Base-by-base conservation (phyloP, 1,140 invertebrate species). In the Aphis craccivora region DNA sequence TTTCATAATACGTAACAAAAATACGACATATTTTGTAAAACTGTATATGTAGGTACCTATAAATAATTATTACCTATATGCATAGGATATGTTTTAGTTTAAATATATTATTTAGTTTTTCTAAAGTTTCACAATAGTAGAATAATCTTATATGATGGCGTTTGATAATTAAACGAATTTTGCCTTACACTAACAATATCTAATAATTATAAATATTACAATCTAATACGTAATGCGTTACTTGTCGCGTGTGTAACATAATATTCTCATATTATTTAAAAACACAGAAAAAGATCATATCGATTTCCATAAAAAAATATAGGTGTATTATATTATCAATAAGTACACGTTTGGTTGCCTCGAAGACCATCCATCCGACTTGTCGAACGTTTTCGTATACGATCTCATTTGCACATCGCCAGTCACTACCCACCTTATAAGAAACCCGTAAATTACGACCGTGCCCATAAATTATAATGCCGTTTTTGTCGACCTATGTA, bases 401-500 rank as follows among this genome's bases (percentile, higher is more conserved):
- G 30, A 76, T 76, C 30, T 76, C 60, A 76, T 76, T 76, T 3
- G 37, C 60, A 76, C 14, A 14, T 6, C 30, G 18, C n/a, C 25
- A 67, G 30, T 67, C 30, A n/a, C 60, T 5, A 67, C 30, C 60
- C 60, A 18, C 4, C 30, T 14, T 35, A 30, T 35, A 18, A 14
- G 60, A 18, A 67, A 20, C 60, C 60, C 60, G 5, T n/a, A 14
- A 76, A 76, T 76, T 76, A 76, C 60, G 60, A 35, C 30, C n/a
- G n/a, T 76, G 30, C 60, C 60, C 30, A 76, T 76, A 76, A 76
- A 76, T 76, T 76, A 76, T 76, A n/a, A 76, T 18, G 60, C 5
- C 60, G n/a, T 76, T 76, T 76, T 76, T 76, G 60, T 76, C 60
- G n/a, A n/a, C 60, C 60, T 76, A 76, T 76, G 60, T 76, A 76